Conservation (phyloP, 2,113 vertebrate species). For the Cygnus atratus region DNA sequence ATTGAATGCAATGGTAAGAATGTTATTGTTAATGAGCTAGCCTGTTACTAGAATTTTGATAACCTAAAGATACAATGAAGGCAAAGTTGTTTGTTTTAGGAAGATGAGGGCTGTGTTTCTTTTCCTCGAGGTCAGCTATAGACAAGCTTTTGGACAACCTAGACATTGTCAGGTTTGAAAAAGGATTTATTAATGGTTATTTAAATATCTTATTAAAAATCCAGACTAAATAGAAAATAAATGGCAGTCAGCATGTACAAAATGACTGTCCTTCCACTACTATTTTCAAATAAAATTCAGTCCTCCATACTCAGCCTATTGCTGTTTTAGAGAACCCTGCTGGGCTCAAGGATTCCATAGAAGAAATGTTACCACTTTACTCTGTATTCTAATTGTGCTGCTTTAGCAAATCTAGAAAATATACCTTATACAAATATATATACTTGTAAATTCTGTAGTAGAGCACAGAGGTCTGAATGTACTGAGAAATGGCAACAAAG, state of each 20-base stretch:
- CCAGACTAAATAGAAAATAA: neutral
- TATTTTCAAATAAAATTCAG: neutral
- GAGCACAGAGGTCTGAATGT: neutral
- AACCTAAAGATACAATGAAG: neutral
- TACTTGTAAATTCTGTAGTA: neutral
- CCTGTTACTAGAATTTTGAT: neutral
- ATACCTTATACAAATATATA: neutral
- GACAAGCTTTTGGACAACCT: neutral
- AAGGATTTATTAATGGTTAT: neutral
- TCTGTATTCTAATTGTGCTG: neutral
- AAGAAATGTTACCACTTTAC: rapidly evolving
- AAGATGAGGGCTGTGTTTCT: neutral
- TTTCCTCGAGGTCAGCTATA: neutral
- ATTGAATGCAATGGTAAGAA: conserved; percentile 69
- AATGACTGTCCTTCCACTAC: neutral
- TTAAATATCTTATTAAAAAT: neutral
- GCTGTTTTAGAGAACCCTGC: neutral
- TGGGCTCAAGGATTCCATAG: neutral
- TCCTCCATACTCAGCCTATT: neutral
- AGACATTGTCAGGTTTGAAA: neutral
- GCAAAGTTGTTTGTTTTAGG: neutral
- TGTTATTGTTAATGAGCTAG: neutral
- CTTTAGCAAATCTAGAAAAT: neutral
- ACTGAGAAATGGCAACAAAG: neutral
- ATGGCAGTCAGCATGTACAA: neutral